Conservation (phyloP, 2,888 invertebrate genomes). For the Mactromeris polynyma region DNA sequence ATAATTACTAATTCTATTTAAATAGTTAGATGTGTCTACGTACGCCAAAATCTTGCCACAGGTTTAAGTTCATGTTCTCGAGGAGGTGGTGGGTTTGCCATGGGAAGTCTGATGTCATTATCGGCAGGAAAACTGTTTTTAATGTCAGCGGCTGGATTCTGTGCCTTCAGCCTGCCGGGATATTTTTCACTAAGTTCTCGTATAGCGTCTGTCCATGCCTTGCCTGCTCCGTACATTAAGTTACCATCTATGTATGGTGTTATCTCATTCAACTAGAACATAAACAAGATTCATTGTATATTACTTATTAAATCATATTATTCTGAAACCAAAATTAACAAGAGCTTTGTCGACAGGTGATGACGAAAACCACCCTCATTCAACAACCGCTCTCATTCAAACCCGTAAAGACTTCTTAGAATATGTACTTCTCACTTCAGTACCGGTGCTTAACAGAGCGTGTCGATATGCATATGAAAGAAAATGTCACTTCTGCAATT, state of each 20-base stretch:
- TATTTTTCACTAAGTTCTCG: constrained; percentile 90
- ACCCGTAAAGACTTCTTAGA: too few species aligned
- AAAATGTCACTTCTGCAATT: too few species aligned
- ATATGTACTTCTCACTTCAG: too few species aligned
- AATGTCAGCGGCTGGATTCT: constrained; percentile 59
- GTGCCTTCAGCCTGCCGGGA: constrained; percentile 90
- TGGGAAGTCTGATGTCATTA: constrained; percentile 79
- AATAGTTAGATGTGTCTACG: constrained; percentile 40
- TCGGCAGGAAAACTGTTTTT: constrained; percentile 73
- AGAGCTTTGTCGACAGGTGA: too few species aligned
- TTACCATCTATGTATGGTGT: constrained; percentile 99
- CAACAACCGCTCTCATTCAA: too few species aligned
- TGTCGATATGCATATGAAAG: too few species aligned
- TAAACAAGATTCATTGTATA: too few species aligned
- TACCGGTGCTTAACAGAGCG: too few species aligned
- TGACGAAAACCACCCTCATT: too few species aligned
- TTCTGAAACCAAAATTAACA: too few species aligned
- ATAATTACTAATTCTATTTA: too few species aligned
- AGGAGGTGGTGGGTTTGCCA: constrained; percentile 81
- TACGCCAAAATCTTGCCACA: constrained; percentile 79
- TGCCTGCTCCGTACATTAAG: constrained; percentile 98
- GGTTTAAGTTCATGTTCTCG: constrained; percentile 77
- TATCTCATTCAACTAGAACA: constrained; percentile 92
- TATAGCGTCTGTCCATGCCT: constrained; percentile 99
- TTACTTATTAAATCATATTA: too few species aligned